Evolutionary conservation across 53 echinoderm and acorn worm genomes (phyloP), one percentile per base, ranked within the genome.

Genomic region (Stichopus horrens): DNA sequence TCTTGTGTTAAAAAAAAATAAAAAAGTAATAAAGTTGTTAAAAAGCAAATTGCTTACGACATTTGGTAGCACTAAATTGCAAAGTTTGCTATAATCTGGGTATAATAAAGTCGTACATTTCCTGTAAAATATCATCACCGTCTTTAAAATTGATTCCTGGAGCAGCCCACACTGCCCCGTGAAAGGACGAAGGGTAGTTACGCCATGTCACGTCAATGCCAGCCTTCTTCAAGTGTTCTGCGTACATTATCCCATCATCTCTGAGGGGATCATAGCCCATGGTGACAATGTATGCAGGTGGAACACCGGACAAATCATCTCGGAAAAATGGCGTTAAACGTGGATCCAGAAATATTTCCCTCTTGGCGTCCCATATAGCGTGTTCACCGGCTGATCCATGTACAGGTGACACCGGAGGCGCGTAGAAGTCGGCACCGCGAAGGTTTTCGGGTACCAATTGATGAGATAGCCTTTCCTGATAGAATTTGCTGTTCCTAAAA

Each of bases 171-270:
- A 73, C 73, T 2, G 68, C 74, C 4, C 86, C 86, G 58, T 90
- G 90, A 74, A 75, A 90, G 6, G 71, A 13, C 7, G 14, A n/a
- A 18, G 71, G 71, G 18, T 90, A 90, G 68, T 90, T 51, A 23
- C 73, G 68, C 90, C 86, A 90, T 13, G 90, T 86, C 22, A 90
- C 90, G 52, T 68, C 58, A 10, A 90, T 86, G n/a, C 86, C 90
- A 13, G 90, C 90, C 52, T 90, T 18, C 77, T 86, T 57, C 5
- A 90, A 65, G 9, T 22, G 86, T 66, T 79, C 56, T 7, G 86
- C 90, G 77, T 90, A 90, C 63, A 90, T 74, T 9, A 90, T 90
- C 8, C 90, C 90, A 8, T 90, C 90, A 13, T 90, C 90, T 18
- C 90, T 75, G 7, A 90, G 22, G n/a, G 86, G 52, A 52, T 90